A percentile compares a stretch with the other conserved stretches of the same genome.
These are phyloP conservation scores for Onthophagus taurus DNA, from an alignment of 1,140 invertebrate genomes.

Conservation along the genomic window DNA sequence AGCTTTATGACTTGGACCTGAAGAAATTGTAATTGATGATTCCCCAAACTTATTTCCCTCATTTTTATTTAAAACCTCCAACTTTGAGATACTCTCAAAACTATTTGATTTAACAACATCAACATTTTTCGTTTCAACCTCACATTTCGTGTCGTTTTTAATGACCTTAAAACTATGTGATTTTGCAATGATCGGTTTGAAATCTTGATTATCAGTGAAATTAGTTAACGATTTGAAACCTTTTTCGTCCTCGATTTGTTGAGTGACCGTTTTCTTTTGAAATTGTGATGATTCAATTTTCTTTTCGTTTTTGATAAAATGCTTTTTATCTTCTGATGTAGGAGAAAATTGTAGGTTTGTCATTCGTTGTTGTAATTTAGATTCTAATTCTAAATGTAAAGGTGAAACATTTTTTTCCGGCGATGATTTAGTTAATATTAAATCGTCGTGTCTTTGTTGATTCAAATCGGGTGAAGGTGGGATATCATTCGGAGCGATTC, in stretches of 20 bases:
- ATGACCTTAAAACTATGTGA: constrained; percentile 54
- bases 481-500: constrained; percentile 46
- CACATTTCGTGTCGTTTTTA: not conserved
- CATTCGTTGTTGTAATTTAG: constrained; percentile 25
- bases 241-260: constrained; percentile 21
- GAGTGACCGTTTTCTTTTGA: constrained; percentile 10
- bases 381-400: constrained; percentile 30
- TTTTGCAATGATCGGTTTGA: constrained; percentile 45
- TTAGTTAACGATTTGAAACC: constrained; percentile 36
- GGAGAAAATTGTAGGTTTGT: constrained; percentile 14
- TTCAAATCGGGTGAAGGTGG: constrained; percentile 32
- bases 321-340: constrained; percentile 6
- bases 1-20: constrained; percentile 34
- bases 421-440: constrained; percentile 13
- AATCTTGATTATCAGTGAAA: constrained; percentile 37
- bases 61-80: not conserved
- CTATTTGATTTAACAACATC: not conserved
- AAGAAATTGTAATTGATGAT: constrained; percentile 26
- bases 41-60: not conserved
- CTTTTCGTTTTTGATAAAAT: constrained; percentile 14
- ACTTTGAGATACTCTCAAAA: not conserved
- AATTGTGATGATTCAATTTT: constrained; percentile 12
- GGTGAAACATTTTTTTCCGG: constrained; percentile 25
- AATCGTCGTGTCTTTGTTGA: not conserved
- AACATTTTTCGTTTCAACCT: not conserved